These are phyloP conservation scores for Frieseomelitta varia DNA, from an alignment of 1,140 invertebrate species.

Conservation along the genomic window DNA sequence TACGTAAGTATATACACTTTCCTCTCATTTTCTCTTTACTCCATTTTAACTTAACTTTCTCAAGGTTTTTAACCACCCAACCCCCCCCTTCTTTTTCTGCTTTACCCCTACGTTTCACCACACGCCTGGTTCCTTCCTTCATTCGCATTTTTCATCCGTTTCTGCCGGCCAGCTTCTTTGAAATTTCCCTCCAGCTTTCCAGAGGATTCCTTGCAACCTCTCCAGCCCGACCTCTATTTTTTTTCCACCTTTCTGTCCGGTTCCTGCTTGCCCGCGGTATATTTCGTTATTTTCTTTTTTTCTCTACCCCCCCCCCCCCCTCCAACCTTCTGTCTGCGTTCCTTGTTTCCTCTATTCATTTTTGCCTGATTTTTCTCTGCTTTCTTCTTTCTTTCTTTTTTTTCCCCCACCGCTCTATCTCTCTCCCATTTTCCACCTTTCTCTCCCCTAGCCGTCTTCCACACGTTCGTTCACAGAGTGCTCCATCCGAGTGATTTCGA, in stretches of 20 bases:
- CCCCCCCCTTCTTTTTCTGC: not conserved
- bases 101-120: not conserved
- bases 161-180: not conserved
- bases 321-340: not conserved
- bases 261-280: not conserved
- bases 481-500: too few relatives aligned
- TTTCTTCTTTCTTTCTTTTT: not conserved
- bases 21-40: not conserved
- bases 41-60: not conserved
- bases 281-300: not conserved
- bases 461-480: too few relatives aligned
- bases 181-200: constrained; percentile 14
- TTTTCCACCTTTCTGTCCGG: constrained; percentile 1
- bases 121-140: not conserved
- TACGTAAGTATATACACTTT: not conserved
- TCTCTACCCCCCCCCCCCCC: too few relatives aligned
- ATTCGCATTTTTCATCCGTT: constrained; percentile 24
- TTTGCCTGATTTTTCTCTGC: not conserved
- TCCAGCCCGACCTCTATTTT: not conserved
- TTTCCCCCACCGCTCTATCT: not conserved
- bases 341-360: not conserved
- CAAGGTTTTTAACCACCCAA: not conserved
- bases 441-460: too few relatives aligned
- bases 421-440: not conserved
- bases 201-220: not conserved